These are phyloP conservation scores for Cotesia vestalis DNA, from an alignment of 1,140 invertebrate genomes.

Conservation along the genomic window DNA sequence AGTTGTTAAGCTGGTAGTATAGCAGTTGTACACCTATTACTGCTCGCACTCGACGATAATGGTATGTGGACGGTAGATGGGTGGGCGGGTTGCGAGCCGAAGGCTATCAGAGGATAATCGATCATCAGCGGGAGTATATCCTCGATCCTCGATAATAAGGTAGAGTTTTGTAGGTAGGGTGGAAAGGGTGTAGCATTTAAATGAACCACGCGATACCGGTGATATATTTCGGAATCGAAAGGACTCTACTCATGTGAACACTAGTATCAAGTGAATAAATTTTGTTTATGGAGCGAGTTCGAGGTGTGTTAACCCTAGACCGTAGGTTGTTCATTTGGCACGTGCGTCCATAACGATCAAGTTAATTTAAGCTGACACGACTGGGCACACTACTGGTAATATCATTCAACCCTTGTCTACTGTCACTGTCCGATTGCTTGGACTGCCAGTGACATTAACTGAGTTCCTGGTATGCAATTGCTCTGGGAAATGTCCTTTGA, in stretches of 20 bases:
- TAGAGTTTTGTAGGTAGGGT: conserved; percentile 14
- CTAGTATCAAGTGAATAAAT: not conserved
- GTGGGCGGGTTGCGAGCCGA: not conserved
- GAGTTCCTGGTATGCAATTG: too few species aligned
- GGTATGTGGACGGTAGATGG: not conserved
- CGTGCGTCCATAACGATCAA: conserved; percentile 33
- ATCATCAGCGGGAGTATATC: not conserved
- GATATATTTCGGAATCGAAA: not conserved
- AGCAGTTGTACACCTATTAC: not conserved
- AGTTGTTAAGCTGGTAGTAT: conserved; percentile 17
- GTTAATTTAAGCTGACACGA: conserved; percentile 37
- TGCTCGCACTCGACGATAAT: not conserved
- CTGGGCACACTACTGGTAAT: not conserved
- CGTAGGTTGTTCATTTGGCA: conserved; percentile 5
- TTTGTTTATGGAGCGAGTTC: not conserved
- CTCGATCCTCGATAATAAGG: not conserved
- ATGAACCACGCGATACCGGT: too few species aligned
- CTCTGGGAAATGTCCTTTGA: too few species aligned
- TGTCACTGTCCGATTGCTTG: not conserved
- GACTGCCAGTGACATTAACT: not conserved
- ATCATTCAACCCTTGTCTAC: conserved; percentile 2
- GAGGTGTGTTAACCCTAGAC: not conserved
- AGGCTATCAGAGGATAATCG: not conserved
- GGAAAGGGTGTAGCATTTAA: not conserved
- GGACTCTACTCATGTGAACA: not conserved